phyloP scores from a whole-genome alignment of 2,797 vertebrate genomes.

The Silurus aristotelis region DNA sequence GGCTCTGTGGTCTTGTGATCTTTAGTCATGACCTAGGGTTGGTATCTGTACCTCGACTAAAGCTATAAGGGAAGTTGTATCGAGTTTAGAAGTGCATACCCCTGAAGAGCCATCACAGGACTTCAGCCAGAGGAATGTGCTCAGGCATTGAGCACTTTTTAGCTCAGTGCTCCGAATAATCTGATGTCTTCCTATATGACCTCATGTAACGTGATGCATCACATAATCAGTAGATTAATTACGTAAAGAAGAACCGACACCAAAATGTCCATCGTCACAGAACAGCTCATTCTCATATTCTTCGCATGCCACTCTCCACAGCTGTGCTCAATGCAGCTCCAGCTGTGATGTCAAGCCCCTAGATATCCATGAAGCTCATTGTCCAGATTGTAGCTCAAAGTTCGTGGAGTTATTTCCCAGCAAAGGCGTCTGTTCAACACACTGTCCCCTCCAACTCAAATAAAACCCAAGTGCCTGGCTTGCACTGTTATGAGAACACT shows the following conservation, averaged over 20 bases:
- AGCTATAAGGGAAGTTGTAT: constrained; percentile 24
- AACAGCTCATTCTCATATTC: not conserved
- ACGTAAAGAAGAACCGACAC: not conserved
- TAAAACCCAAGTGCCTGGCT: not conserved
- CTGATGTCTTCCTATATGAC: not conserved
- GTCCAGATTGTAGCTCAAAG: constrained; percentile 19
- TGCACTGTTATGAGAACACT: not conserved
- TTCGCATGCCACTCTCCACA: not conserved
- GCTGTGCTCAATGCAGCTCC: constrained; percentile 10
- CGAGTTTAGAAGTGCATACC: constrained; percentile 35
- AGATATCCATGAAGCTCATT: constrained; percentile 12
- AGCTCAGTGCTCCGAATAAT: not conserved
- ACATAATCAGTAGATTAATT: not conserved
- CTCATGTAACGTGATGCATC: not conserved
- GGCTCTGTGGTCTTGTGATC: constrained; percentile 61
- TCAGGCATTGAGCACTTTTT: not conserved
- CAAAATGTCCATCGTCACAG: not conserved
- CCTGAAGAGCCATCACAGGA: not conserved
- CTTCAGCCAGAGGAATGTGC: constrained; percentile 12
- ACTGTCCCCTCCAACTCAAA: constrained; percentile 16
- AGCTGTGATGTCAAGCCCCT: constrained; percentile 22
- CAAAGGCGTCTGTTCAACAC: constrained; percentile 1
- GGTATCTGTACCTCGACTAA: constrained; percentile 7
- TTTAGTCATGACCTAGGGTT: constrained; percentile 24
- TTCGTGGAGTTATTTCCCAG: not conserved